phyloP scores from a whole-genome alignment of 2,888 invertebrate genomes.

The Hirtodrosophila alboralis region DNA sequence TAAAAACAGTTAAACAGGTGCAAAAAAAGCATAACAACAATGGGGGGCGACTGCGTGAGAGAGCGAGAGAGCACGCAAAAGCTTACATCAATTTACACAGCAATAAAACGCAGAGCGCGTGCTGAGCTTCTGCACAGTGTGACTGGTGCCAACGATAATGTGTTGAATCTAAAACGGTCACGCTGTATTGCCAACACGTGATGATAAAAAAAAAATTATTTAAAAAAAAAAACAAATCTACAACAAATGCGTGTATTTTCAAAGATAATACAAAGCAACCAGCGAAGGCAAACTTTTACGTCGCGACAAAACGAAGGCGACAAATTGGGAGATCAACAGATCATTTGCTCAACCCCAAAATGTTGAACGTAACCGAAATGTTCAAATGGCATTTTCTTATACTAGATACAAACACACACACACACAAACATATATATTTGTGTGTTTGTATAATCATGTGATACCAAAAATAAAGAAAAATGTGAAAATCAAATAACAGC shows the following conservation, averaged over 20 bases:
- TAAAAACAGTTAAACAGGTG: slow-evolving; percentile 77
- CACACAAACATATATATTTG: slow-evolving; percentile 12
- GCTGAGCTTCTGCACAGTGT: slow-evolving; percentile 51
- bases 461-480: slow-evolving; percentile 77
- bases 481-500: slow-evolving; percentile 81
- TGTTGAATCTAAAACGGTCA: slow-evolving; percentile 19
- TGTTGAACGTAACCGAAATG: slow-evolving; percentile 58
- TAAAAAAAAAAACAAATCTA: slow-evolving; percentile 2
- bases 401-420: slow-evolving; percentile 23
- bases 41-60: slow-evolving; percentile 13
- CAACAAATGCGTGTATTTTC: slow-evolving; percentile 36
- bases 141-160: slow-evolving; percentile 28
- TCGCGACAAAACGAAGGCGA: slow-evolving; percentile 57
- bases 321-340: slow-evolving; percentile 75
- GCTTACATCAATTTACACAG: slow-evolving; percentile 22
- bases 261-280: slow-evolving; percentile 56
- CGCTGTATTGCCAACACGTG: slow-evolving; percentile 58
- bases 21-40: slow-evolving; percentile 61
- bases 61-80: slow-evolving; percentile 32
- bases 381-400: slow-evolving; percentile 74
- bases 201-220: slow-evolving; percentile 38
- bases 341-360: slow-evolving; percentile 67
- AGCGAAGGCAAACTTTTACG: slow-evolving; percentile 70
- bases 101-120: slow-evolving; percentile 14
- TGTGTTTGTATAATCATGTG: slow-evolving; percentile 74